Evolutionary conservation across 2,797 vertebrate species (phyloP), one percentile per base, ranked within the genome.

Genomic region (Huso huso): DNA sequence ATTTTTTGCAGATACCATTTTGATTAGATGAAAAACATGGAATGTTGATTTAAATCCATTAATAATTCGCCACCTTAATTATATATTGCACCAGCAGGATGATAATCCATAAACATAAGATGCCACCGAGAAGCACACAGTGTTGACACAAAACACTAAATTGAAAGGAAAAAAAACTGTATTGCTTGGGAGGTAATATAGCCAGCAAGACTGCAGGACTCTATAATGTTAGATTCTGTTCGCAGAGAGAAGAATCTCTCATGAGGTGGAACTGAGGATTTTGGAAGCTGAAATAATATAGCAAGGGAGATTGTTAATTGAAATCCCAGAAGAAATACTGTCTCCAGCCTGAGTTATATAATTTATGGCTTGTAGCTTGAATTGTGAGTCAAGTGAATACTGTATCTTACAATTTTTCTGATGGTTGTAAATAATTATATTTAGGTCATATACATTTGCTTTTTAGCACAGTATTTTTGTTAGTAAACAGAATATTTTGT

Each of bases 281-380:
- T n/a, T 58, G 55, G 55, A 58, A 6, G 55, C 10, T 58, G 55
- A 58, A 58, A 13, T 11, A n/a, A 58, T n/a, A 58, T 13, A 58
- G 55, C 55, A n/a, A 58, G 11, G 55, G 55, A 58, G 10, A n/a
- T 58, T 58, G 55, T 58, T 58, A 58, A 58, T 58, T 58, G 55
- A 58, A 58, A 58, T 58, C 55, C 55, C 55, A 58, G 55, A 58
- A 58, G 55, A 7, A 58, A 11, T 6, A 58, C 55, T 58, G 55
- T 58, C 55, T n/a, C 55, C 10, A n/a, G 12, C 55, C 15, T 15
- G 55, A 58, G 55, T n/a, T 11, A n/a, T 58, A 58, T 58, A 58
- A 58, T 58, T 58, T 58, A 58, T 58, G 10, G 55, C 12, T n/a
- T 13, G 15, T n/a, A 13, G 12, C 12, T 2, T 13, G 12, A 13